These are phyloP conservation scores for Acropora yongei DNA, from an alignment of 64 coral and sea anemone genomes.

Conservation along the genomic window DNA sequence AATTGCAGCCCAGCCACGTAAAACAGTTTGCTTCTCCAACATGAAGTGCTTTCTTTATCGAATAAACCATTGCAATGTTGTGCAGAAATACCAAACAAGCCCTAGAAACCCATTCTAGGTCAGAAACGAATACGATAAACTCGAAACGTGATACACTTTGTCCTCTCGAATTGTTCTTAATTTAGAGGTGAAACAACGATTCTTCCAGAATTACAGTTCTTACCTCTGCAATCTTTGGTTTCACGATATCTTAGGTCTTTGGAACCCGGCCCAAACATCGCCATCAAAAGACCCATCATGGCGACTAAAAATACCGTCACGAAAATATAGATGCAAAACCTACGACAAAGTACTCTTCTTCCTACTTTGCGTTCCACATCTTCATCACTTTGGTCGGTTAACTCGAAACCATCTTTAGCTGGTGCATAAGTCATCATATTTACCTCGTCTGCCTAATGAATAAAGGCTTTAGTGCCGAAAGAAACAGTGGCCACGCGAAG, in stretches of 20 bases:
- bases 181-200: not conserved
- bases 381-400: not conserved
- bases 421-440: not conserved
- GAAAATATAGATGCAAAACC: not conserved
- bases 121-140: too few relatives aligned
- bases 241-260: constrained; percentile 3
- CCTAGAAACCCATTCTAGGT: too few relatives aligned
- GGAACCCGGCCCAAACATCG: constrained; percentile 17
- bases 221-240: not conserved
- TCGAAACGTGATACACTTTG: too few relatives aligned
- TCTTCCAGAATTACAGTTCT: not conserved
- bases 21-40: too few relatives aligned
- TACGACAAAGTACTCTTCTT: not conserved
- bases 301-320: not conserved
- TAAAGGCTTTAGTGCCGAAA: too few relatives aligned
- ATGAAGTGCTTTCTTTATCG: too few relatives aligned
- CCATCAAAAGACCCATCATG: constrained; percentile 17
- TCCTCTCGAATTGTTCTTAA: too few relatives aligned
- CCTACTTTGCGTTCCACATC: not conserved
- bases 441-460: too few relatives aligned
- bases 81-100: too few relatives aligned
- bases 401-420: not conserved
- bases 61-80: too few relatives aligned
- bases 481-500: too few relatives aligned
- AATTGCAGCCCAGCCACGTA: too few relatives aligned